A percentile compares a stretch with the other conserved stretches of the same genome.
Evolutionary conservation across 2,113 vertebrate genomes (phyloP).

Genomic region (Phodopus roborovskii): DNA sequence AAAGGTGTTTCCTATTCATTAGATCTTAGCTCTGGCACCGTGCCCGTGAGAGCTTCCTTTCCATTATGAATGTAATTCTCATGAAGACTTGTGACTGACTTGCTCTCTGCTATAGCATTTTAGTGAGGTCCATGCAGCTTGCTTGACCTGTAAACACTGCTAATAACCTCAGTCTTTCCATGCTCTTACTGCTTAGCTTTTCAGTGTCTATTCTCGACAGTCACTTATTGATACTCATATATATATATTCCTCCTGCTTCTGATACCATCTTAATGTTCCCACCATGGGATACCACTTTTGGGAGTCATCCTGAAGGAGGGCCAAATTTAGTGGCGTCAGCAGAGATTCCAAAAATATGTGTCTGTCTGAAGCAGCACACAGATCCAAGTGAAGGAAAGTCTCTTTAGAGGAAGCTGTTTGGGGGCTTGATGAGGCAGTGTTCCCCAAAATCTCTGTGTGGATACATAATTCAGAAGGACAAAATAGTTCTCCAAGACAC

Average conservation of each 20-base stretch:
- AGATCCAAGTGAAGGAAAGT: background rate
- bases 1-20: background rate
- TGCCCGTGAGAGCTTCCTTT: background rate
- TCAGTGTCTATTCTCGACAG: background rate
- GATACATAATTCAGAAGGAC: conserved; percentile 20
- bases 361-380: background rate
- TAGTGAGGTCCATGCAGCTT: background rate
- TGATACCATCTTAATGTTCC: background rate
- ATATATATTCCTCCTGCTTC: background rate
- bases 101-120: background rate
- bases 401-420: background rate
- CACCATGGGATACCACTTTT: background rate
- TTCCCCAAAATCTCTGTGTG: too few relatives aligned
- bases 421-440: background rate
- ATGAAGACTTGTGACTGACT: background rate
- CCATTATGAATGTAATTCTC: background rate
- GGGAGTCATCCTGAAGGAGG: background rate
- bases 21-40: background rate
- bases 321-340: background rate
- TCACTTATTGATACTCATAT: background rate
- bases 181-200: background rate
- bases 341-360: background rate
- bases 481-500: conserved; percentile 9
- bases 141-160: background rate
- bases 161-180: background rate